Conservation (phyloP, 92 coral and sea anemone species). For the Chrysogorgia sp. region DNA sequence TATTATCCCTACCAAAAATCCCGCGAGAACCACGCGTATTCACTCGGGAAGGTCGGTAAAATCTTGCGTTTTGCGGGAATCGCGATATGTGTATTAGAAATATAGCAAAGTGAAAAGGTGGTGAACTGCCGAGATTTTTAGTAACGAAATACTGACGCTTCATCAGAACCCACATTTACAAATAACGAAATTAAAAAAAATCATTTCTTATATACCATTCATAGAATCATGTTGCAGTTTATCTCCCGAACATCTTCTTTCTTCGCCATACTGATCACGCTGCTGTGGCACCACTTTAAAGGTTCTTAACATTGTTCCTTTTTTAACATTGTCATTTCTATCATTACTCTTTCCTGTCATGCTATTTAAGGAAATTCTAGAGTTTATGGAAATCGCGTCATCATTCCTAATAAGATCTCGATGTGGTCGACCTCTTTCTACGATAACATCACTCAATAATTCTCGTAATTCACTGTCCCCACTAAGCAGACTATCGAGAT, state of each 20-base stretch:
- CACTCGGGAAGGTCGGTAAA: too few relatives aligned
- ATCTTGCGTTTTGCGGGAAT: too few relatives aligned
- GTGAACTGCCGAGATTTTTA: too few relatives aligned
- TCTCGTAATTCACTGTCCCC: conserved; percentile 45
- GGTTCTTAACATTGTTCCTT: conserved; percentile 13
- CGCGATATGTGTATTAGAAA: too few relatives aligned
- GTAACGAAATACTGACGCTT: too few relatives aligned
- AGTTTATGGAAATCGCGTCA: neutral
- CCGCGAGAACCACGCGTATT: too few relatives aligned
- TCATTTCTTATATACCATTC: neutral
- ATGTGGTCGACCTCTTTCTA: neutral
- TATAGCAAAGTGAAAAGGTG: too few relatives aligned
- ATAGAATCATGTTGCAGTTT: neutral
- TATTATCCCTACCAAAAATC: too few relatives aligned
- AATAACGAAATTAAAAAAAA: too few relatives aligned
- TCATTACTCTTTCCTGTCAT: neutral
- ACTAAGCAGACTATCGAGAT: conserved; percentile 32
- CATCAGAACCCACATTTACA: too few relatives aligned
- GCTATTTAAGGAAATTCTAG: neutral
- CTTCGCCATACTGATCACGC: neutral
- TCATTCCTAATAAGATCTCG: neutral
- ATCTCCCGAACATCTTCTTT: neutral
- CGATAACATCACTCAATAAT: conserved; percentile 27
- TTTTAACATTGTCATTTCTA: neutral
- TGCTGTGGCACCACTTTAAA: conserved; percentile 2